These are phyloP conservation scores for Neomonachus schauinslandi DNA, from an alignment of 2,113 vertebrate genomes.

Conservation along the genomic window DNA sequence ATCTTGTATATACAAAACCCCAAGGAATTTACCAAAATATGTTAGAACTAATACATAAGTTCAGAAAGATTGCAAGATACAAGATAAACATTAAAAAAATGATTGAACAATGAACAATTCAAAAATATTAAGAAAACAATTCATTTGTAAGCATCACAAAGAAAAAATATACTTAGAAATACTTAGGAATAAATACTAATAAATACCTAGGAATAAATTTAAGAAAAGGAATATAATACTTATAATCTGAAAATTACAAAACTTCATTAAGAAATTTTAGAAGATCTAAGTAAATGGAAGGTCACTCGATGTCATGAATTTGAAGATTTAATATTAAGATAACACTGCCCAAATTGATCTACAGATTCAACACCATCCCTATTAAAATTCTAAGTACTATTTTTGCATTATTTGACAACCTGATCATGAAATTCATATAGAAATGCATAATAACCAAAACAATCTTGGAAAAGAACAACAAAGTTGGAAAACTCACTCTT, in stretches of 20 bases:
- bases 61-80: not conserved
- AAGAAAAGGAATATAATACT: not conserved
- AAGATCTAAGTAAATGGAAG: not conserved
- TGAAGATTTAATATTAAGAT: not conserved
- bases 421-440: not conserved
- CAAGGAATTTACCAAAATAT: not conserved
- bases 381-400: not conserved
- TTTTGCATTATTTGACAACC: not conserved
- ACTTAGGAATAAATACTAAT: not conserved
- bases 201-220: not conserved
- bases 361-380: not conserved
- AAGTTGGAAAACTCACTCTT: not conserved
- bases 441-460: not conserved
- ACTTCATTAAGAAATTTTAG: not conserved
- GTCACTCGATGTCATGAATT: not conserved
- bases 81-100: not conserved
- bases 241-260: not conserved
- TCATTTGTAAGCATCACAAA: not conserved
- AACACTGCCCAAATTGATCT: not conserved
- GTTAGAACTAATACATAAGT: not conserved
- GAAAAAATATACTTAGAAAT: not conserved
- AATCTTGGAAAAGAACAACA: not conserved
- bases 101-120: not conserved
- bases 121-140: not conserved
- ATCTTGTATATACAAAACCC: not conserved